Evolutionary conservation across 2,113 vertebrate genomes (phyloP), one percentile per base, ranked within the genome.

Genomic region (Triplophysa rosa): DNA sequence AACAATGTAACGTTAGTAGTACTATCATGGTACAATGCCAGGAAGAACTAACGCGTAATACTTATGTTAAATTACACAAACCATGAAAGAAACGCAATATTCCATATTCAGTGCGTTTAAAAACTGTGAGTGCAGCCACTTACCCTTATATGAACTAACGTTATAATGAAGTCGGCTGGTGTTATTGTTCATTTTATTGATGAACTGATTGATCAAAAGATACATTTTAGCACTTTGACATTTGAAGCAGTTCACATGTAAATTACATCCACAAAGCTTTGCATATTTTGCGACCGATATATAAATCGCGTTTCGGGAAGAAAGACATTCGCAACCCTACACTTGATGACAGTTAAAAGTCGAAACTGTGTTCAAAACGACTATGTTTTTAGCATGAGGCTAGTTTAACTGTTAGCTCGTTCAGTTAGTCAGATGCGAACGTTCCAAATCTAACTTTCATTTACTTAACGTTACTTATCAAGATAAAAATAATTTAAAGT

Each of bases 181-280:
- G 83, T 95, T 97, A 92, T 97, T 97, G 95, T 96, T 97, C 97
- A 98, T 97, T 92, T 97, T 98, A 94, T 98, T 96, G 96, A 98
- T 89, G 92, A 96, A 96, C 89, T 95, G 95, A 92, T 95, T 94
- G 92, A 98, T 98, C 95, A 99, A 93, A 94, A 99, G 95, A 94
- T 99, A 96, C 97, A 98, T 99, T 93, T 92, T 97, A 94, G 91
- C 85, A 94, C 96, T 96, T 98, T 95, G 92, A 97, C 90, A 84
- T 90, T 86, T 90, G 90, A 90, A 82, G 92, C 83, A 87, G 59
- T 67, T 19, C 17, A 29, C 2, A 8, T 37, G 33, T 29, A 29
- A 29, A 29, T 29, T 24, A 52, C 45, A 65, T 37, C 14, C 29
- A 66, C 3, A 42, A 7, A 52, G 49, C 49, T 17, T 26, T 42